Base-by-base conservation (phyloP, 1,140 invertebrate genomes). In the Caenorhabditis tropicalis region DNA sequence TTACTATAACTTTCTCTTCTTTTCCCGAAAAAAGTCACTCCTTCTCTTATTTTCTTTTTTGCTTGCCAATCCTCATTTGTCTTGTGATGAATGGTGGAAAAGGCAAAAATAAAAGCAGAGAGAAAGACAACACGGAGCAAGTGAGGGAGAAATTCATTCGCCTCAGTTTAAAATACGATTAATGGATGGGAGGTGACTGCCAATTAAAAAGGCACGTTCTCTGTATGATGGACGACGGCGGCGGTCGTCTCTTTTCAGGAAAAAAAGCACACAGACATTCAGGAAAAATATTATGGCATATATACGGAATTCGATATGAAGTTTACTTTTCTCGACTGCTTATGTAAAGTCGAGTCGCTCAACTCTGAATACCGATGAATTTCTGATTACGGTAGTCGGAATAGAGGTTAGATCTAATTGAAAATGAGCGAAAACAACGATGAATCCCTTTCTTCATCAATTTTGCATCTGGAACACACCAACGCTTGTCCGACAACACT, bases 31-130 rank as follows among this genome's bases (percentile, higher is more conserved):
- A 74, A 74, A 74, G 65, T 36, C 65, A 74, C 36, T 74, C 65
- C 21, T 74, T 74, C n/a, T n/a, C n/a, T n/a, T n/a, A n/a, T n/a
- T n/a, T n/a, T n/a, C n/a, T n/a, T n/a, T 31, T 74, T 19, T 36
- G 58, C 58, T 74, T 39, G 65, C 65, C 65, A 74, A 43, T 74
- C 65, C 65, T 74, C 65, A 74, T 74, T 74, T 74, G 65, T 74
- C 36, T 43, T 74, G 65, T 74, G 65, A 74, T 74, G 65, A 74
- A 74, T 74, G 65, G 65, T 43, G 65, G 36, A 74, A 74, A 74
- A 74, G 65, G 65, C 65, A 74, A 43, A 74, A 74, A 74, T 74
- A 74, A 74, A 74, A 74, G 65, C 65, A 74, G 29, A 46, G 10
- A 43, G 24, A 24, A 12, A 15, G 29, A n/a, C n/a, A n/a, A n/a